A percentile compares a stretch with the other conserved stretches of the same genome.
Evolutionary conservation across 2,113 vertebrate species (phyloP).

Genomic region (Trematocara variabile): DNA sequence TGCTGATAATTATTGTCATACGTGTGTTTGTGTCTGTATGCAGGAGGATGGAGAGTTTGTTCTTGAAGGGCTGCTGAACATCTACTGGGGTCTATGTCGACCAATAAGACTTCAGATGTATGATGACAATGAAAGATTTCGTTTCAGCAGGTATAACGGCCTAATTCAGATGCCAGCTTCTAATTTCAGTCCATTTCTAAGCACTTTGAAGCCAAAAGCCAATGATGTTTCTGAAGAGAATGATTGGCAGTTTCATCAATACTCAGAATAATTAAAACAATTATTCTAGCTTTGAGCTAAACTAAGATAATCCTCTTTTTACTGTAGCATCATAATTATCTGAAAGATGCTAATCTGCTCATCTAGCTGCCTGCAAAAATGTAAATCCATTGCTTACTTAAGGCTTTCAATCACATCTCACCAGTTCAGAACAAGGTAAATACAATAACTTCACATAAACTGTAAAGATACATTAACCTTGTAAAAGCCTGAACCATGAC

Average conservation of each 20-base stretch:
- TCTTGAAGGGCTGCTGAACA: constrained; percentile 92
- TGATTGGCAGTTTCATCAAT: neutral
- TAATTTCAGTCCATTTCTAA: neutral
- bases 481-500: neutral
- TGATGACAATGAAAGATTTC: constrained; percentile 89
- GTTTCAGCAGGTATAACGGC: constrained; percentile 44
- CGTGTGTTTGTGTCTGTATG: constrained; percentile 22
- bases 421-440: neutral
- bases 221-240: neutral
- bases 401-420: neutral
- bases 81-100: constrained; percentile 91
- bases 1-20: constrained; percentile 32
- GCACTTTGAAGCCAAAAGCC: neutral
- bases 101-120: constrained; percentile 97
- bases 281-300: neutral
- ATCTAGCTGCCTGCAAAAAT: neutral
- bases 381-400: neutral
- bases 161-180: neutral
- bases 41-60: constrained; percentile 89
- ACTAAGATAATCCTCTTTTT: neutral
- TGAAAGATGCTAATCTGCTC: neutral
- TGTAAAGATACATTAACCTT: neutral
- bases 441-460: neutral
- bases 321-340: neutral
- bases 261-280: neutral